These are phyloP conservation scores for Epirrhoe tristata DNA, from an alignment of 2,888 invertebrate species.

Conservation along the genomic window DNA sequence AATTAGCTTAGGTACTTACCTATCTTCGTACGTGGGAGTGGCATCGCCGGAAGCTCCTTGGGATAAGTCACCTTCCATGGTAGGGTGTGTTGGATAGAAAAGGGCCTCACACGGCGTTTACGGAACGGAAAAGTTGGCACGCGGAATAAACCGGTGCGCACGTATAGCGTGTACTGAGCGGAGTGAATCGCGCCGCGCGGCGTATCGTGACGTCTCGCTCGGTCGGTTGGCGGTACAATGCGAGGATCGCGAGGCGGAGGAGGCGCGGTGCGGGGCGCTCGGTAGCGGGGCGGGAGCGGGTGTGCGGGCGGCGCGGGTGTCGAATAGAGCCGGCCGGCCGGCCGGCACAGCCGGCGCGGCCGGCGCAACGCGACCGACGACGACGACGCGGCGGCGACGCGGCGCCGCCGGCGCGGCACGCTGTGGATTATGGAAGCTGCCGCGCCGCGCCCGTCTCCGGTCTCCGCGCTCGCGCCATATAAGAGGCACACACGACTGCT, in stretches of 20 bases:
- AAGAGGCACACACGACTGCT: no score
- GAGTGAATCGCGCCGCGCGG: constrained; percentile 46
- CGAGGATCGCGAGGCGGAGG: constrained; percentile 40
- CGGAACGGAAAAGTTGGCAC: constrained; percentile 56
- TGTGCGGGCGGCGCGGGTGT: constrained; percentile 41
- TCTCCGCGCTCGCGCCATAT: no score
- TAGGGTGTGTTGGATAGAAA: constrained; percentile 46
- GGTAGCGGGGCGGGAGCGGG: constrained; percentile 33
- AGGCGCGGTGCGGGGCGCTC: constrained; percentile 37
- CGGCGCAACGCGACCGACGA: constrained; percentile 41
- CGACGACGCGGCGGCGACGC: constrained; percentile 50
- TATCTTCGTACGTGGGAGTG: constrained; percentile 74
- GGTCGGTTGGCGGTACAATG: constrained; percentile 44
- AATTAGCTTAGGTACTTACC: constrained; percentile 57
- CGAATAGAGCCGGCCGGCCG: constrained; percentile 58
- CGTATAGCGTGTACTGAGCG: constrained; percentile 58
- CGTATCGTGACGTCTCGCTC: constrained; percentile 43
- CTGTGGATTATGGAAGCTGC: not conserved
- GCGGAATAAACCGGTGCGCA: constrained; percentile 63
- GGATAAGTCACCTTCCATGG: constrained; percentile 75
- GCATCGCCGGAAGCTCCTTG: constrained; percentile 70
- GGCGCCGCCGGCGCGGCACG: constrained; percentile 13
- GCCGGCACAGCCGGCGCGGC: constrained; percentile 64
- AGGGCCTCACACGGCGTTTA: constrained; percentile 51
- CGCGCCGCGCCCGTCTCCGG: not conserved